Percentiles rank a stretch among this genome's conserved stretches.
Evolutionary conservation across 2,113 vertebrate species (phyloP).

Genomic region (Xenus cinereus): DNA sequence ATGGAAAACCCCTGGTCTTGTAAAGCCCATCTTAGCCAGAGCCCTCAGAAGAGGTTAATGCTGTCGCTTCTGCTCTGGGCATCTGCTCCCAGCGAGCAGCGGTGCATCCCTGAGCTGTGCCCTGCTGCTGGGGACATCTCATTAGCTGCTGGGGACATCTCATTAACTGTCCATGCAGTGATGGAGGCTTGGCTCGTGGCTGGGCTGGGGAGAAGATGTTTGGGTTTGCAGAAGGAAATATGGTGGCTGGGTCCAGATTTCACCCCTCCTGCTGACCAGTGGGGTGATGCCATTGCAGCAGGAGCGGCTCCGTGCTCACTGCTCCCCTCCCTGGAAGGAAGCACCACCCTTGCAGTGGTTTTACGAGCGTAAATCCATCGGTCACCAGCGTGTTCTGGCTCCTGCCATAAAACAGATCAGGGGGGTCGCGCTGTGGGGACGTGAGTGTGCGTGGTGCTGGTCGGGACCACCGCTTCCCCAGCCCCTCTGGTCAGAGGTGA

Average conservation of each 20-base stretch:
- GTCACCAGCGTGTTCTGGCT: background rate
- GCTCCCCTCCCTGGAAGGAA: background rate
- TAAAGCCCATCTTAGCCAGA: background rate
- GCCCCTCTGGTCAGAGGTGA: background rate
- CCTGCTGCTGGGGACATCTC: background rate
- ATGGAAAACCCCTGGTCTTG: background rate
- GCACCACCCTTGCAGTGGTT: background rate
- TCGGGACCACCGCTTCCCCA: accelerated
- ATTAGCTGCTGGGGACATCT: background rate
- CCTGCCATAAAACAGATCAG: background rate
- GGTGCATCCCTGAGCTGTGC: background rate
- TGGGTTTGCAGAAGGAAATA: accelerated
- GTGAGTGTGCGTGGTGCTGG: accelerated
- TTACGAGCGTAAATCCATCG: background rate
- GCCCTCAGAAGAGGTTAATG: background rate
- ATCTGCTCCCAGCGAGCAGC: accelerated
- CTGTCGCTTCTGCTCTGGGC: background rate
- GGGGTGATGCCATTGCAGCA: background rate
- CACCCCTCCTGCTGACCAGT: background rate
- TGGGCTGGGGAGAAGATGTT: background rate
- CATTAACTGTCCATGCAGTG: background rate
- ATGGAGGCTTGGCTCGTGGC: background rate
- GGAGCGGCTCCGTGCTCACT: accelerated
- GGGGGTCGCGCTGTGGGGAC: accelerated
- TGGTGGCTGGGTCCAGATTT: background rate